Evolutionary conservation across 2,797 vertebrate genomes (phyloP).

Genomic region (Scolopax rusticola): DNA sequence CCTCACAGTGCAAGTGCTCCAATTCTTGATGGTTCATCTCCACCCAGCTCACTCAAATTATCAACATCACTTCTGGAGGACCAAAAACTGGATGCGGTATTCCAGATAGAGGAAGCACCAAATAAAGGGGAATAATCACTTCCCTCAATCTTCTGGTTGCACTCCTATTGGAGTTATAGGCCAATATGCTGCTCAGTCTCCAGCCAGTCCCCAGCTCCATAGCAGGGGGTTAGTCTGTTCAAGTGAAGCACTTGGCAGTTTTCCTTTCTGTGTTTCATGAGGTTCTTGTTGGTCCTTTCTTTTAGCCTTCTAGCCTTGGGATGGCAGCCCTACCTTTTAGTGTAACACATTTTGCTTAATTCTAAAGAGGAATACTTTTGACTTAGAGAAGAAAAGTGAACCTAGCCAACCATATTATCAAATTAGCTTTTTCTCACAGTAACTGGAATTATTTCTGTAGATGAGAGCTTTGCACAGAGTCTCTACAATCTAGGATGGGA

Average conservation of each 20-base stretch:
- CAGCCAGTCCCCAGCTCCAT: not conserved
- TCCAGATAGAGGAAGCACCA: not conserved
- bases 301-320: not conserved
- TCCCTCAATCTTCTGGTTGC: not conserved
- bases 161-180: accelerated
- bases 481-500: not conserved
- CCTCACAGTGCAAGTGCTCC: not conserved
- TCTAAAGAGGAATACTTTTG: not conserved
- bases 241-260: not conserved
- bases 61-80: not conserved
- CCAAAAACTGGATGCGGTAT: not conserved
- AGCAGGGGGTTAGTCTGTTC: not conserved
- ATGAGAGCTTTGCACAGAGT: not conserved
- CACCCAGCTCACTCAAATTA: accelerated
- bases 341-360: not conserved
- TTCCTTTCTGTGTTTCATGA: not conserved
- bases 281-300: not conserved
- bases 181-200: no score
- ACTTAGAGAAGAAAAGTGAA: not conserved
- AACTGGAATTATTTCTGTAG: not conserved
- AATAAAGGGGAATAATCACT: not conserved
- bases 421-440: not conserved
- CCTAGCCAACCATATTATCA: not conserved
- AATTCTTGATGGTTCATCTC: not conserved
- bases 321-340: not conserved